Evolutionary conservation across 2,113 vertebrate species (phyloP), one percentile per base, ranked within the genome.

Genomic region (Vulpes lagopus): DNA sequence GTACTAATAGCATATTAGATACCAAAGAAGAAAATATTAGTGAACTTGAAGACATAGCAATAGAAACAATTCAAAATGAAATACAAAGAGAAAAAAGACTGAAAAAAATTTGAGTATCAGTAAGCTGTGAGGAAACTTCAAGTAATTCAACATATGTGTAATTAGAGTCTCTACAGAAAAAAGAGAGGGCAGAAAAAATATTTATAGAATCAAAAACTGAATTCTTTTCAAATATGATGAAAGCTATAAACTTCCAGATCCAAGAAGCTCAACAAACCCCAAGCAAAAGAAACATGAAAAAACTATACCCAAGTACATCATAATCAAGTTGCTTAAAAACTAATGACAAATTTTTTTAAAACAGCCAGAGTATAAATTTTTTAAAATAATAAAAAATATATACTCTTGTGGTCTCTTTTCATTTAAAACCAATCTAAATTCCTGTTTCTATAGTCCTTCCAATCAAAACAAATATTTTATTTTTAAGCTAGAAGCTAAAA

Each of bases 51-150:
- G n/a, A 59, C 15, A 73, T 11, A 38, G 4, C 65, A 65, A 89
- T 32, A 85, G 64, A 95, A 82, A 95, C 25, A 27, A 78, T 55
- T 25, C 27, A 94, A 97, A 88, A 67, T 82, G 30, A 78, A 96
- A 96, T 15, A 62, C 14, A 83, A 71, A 86, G 5, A 62, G 10
- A 64, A 79, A 92, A 96, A 94, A 59, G 22, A 19, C 17, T 51
- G 49, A 4, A 89, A 83, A 91, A 67, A 73, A 71, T 38, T 38
- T 22, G 16, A 43, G 0, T 67, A 82, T 87, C 9, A 69, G 86
- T 49, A n/a, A 94, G 38, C 22, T 83, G 8, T 78, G 3, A 51
- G 3, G 17, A 9, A 82, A 87, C n/a, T 55, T 85, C 22, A 78
- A 43, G 11, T 83, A 83, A 23, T 5, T n/a, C 53, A 23, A 25